phyloP scores from a whole-genome alignment of 2,888 invertebrate genomes.

The Myopa tessellatipennis region DNA sequence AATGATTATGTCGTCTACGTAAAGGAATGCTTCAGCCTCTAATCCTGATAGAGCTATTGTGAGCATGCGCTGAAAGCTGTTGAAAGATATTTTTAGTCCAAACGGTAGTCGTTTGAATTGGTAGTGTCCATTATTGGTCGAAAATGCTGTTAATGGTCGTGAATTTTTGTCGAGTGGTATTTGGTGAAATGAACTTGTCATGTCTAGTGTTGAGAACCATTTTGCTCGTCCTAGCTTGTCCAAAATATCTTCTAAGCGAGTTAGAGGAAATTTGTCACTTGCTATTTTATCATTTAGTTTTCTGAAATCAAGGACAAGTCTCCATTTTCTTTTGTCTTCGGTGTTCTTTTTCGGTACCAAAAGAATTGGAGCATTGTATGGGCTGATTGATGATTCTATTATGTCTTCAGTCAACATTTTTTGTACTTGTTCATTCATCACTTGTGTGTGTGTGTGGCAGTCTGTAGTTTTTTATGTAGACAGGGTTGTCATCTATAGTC shows the following conservation, averaged over 20 bases:
- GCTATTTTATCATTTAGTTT: constrained; percentile 29
- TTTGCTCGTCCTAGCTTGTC: constrained; percentile 41
- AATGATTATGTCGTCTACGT: too few relatives aligned
- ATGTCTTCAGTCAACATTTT: too few relatives aligned
- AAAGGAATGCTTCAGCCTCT: constrained; percentile 6
- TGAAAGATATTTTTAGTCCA: constrained; percentile 1
- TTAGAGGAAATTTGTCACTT: constrained; percentile 37
- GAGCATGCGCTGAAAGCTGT: constrained; percentile 5
- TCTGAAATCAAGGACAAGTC: constrained; percentile 25
- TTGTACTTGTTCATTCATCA: too few relatives aligned
- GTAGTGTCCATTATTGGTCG: constrained; percentile 35
- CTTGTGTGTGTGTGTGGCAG: too few relatives aligned
- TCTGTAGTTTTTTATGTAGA: too few relatives aligned
- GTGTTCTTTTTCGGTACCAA: constrained; percentile 42
- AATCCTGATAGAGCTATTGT: constrained; percentile 7
- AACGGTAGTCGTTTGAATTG: constrained; percentile 8
- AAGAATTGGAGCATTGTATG: constrained; percentile 45
- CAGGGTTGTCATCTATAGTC: too few relatives aligned
- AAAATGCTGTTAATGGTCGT: constrained; percentile 12
- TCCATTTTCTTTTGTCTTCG: constrained; percentile 36
- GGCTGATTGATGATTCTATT: too few relatives aligned
- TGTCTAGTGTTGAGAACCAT: constrained; percentile 42
- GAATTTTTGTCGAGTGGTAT: background rate
- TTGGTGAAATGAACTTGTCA: constrained; percentile 13
- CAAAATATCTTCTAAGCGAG: constrained; percentile 35